Conservation (phyloP, 1,140 invertebrate genomes). For the Cherax quadricarinatus region DNA sequence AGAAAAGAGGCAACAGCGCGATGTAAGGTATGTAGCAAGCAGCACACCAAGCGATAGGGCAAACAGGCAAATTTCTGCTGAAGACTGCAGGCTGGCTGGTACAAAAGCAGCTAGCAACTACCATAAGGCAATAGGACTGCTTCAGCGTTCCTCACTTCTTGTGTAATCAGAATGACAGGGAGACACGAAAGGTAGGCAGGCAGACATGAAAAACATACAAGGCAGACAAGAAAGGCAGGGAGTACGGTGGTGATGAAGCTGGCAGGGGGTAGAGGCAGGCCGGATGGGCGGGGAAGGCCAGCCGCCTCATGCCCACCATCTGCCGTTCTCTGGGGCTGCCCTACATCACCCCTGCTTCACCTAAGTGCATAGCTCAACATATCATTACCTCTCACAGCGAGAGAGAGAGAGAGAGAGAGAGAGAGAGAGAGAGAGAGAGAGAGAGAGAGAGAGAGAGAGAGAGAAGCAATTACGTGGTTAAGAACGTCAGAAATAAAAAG, state of each 20-base stretch:
- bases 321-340: not conserved
- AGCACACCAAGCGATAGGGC: no score
- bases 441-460: not conserved
- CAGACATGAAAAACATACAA: no score
- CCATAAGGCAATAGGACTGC: not conserved
- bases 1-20: not conserved
- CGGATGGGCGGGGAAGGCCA: not conserved
- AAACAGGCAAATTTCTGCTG: no score
- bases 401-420: not conserved
- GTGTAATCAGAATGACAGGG: not conserved
- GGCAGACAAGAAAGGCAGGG: no score
- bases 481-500: slow-evolving; percentile 8
- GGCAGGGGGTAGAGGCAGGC: not conserved
- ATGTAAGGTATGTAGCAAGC: not conserved
- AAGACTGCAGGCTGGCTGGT: not conserved
- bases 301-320: not conserved
- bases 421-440: no score
- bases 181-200: no score
- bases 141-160: no score
- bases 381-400: not conserved
- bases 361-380: not conserved
- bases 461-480: slow-evolving; percentile 7
- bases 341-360: not conserved
- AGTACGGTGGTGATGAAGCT: not conserved
- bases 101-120: not conserved